A percentile compares a stretch with the other conserved stretches of the same genome.
Conservation (phyloP, 2,113 vertebrate genomes). For the Mesoclemmys tuberculata region DNA sequence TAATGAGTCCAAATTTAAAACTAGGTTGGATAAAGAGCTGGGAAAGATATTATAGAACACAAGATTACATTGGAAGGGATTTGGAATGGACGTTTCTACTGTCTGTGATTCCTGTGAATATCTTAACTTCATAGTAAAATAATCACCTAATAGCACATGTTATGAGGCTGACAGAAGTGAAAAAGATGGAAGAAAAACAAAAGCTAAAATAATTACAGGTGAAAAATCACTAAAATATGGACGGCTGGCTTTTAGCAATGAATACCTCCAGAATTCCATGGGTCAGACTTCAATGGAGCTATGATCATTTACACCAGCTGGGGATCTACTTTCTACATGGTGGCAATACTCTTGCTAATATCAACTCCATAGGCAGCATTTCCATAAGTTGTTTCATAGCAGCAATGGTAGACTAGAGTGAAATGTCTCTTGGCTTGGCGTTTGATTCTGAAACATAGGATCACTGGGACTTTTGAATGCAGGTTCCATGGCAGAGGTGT, state of each 20-base stretch:
- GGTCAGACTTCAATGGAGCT: neutral
- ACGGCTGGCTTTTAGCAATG: neutral
- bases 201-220: neutral
- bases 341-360: neutral
- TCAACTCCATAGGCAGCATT: fast-evolving
- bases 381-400: neutral
- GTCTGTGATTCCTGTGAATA: neutral
- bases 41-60: neutral
- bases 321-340: neutral
- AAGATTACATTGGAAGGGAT: neutral
- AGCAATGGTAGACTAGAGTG: neutral
- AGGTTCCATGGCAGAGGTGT: no score
- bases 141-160: neutral
- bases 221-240: neutral
- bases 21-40: neutral
- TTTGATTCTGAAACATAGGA: no score
- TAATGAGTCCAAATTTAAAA: neutral
- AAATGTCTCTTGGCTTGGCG: neutral
- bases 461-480: neutral
- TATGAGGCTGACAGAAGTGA: neutral
- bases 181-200: neutral
- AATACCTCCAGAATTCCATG: neutral
- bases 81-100: neutral
- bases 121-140: neutral
- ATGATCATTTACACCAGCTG: neutral